Conservation (phyloP, 2,888 invertebrate genomes). For the Toxonevra muliebris region DNA sequence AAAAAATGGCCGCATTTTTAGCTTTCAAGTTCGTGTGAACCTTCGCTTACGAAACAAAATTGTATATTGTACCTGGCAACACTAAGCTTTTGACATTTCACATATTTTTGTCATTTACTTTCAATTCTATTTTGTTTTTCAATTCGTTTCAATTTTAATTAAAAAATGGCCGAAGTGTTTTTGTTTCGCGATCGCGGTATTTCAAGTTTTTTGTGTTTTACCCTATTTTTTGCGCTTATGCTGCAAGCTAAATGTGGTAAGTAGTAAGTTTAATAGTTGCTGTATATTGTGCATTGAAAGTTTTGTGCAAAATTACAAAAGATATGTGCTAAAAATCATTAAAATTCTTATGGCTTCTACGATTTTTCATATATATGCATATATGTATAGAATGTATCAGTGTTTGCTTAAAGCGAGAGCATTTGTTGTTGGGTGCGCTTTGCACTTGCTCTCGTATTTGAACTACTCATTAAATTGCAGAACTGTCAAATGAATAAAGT, state of each 20-base stretch:
- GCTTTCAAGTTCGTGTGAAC: too few species aligned
- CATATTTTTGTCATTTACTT: neutral
- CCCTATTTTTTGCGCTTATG: slow-evolving; percentile 47
- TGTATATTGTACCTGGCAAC: neutral
- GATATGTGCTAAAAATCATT: slow-evolving; percentile 22
- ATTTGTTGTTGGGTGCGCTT: slow-evolving; percentile 21
- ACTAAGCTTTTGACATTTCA: neutral
- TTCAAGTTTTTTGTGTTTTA: slow-evolving; percentile 51
- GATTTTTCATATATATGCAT: slow-evolving; percentile 26
- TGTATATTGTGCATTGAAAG: slow-evolving; percentile 8
- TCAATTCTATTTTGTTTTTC: slow-evolving; percentile 25
- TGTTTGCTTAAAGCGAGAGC: slow-evolving; percentile 24
- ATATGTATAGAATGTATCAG: slow-evolving; percentile 38
- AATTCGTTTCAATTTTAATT: slow-evolving; percentile 26
- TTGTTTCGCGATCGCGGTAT: slow-evolving; percentile 49
- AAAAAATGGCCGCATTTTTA: too few species aligned
- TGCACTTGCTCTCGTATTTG: neutral
- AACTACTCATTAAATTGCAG: neutral
- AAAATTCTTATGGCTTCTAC: slow-evolving; percentile 36
- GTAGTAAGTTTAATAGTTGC: slow-evolving; percentile 27
- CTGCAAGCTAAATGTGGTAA: slow-evolving; percentile 49
- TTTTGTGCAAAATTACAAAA: slow-evolving; percentile 23
- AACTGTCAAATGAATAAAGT: neutral
- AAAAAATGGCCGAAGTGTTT: slow-evolving; percentile 51
- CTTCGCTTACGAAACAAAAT: too few species aligned